A percentile compares a stretch with the other conserved stretches of the same genome.
phyloP scores from a whole-genome alignment of 2,797 vertebrate species.

The Propithecus deckenii region DNA sequence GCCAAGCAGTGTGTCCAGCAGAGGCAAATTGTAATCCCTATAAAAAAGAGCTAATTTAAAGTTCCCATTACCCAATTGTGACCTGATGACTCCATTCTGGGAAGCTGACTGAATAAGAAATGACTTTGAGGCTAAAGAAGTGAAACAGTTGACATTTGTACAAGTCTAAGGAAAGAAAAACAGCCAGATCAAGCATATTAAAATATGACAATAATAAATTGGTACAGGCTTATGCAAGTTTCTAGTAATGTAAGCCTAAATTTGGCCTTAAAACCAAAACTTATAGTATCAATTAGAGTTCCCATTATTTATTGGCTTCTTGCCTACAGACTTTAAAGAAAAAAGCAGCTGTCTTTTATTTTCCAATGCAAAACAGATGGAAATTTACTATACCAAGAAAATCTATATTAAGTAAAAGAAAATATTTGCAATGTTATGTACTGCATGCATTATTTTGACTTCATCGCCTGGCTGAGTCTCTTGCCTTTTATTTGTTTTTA shows the following conservation, averaged over 20 bases:
- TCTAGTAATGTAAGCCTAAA: constrained; percentile 47
- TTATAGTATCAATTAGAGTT: constrained; percentile 27
- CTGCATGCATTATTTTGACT: constrained; percentile 41
- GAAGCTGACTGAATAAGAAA: constrained; percentile 64
- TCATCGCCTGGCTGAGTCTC: constrained; percentile 34
- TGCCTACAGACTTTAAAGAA: constrained; percentile 53
- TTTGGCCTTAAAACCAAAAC: constrained; percentile 63
- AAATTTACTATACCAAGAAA: constrained; percentile 42
- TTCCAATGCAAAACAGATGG: constrained; percentile 60
- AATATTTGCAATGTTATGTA: constrained; percentile 47
- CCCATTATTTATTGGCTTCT: constrained; percentile 55
- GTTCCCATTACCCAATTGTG: constrained; percentile 50
- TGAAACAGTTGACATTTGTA: constrained; percentile 52
- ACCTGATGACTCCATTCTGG: constrained; percentile 27
- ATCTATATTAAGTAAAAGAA: constrained; percentile 43
- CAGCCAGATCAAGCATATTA: constrained; percentile 31
- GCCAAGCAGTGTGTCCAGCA: background rate
- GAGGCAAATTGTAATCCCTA: constrained; percentile 55
- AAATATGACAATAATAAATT: constrained; percentile 48
- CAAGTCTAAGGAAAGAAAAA: constrained; percentile 52
- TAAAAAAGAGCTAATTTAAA: constrained; percentile 77
- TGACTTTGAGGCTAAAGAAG: constrained; percentile 69
- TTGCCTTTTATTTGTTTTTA: constrained; percentile 61
- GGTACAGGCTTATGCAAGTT: constrained; percentile 27
- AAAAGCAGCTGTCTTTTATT: constrained; percentile 58